phyloP scores from a whole-genome alignment of 2,888 invertebrate genomes.

The Laspeyria flexula region DNA sequence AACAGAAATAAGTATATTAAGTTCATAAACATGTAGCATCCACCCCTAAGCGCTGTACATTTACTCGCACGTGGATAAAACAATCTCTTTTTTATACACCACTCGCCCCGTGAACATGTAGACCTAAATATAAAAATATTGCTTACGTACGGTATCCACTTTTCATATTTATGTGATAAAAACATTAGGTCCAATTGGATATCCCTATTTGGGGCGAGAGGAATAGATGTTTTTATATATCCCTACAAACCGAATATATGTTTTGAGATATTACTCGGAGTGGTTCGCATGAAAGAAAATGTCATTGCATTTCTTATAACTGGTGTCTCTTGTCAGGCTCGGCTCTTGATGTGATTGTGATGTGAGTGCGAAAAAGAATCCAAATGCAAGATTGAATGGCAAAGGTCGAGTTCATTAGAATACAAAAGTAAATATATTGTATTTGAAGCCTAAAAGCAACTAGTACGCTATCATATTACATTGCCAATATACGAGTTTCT shows the following conservation, averaged over 20 bases:
- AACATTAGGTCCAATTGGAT: constrained; percentile 49
- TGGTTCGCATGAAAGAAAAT: constrained; percentile 20
- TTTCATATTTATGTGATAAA: constrained; percentile 50
- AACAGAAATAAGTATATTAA: constrained; percentile 30
- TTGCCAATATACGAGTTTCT: constrained; percentile 13
- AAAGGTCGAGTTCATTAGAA: constrained; percentile 3
- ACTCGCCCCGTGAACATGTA: constrained; percentile 32
- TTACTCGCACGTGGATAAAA: constrained; percentile 26
- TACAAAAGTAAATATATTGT: neutral
- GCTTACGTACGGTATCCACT: constrained; percentile 38
- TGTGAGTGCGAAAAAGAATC: neutral
- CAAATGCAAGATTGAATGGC: neutral
- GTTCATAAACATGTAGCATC: constrained; percentile 35
- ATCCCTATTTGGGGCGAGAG: constrained; percentile 36
- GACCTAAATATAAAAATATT: constrained; percentile 43
- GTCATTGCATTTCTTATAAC: constrained; percentile 26
- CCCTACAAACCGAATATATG: constrained; percentile 19
- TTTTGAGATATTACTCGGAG: constrained; percentile 35
- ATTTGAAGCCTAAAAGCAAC: neutral
- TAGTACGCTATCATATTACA: neutral
- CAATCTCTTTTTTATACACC: constrained; percentile 40
- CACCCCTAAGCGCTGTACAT: constrained; percentile 23
- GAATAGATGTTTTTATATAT: constrained; percentile 38
- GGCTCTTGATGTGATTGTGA: constrained; percentile 22
- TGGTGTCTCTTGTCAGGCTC: constrained; percentile 7